phyloP scores from a whole-genome alignment of 2,113 vertebrate genomes.

The Morone saxatilis region DNA sequence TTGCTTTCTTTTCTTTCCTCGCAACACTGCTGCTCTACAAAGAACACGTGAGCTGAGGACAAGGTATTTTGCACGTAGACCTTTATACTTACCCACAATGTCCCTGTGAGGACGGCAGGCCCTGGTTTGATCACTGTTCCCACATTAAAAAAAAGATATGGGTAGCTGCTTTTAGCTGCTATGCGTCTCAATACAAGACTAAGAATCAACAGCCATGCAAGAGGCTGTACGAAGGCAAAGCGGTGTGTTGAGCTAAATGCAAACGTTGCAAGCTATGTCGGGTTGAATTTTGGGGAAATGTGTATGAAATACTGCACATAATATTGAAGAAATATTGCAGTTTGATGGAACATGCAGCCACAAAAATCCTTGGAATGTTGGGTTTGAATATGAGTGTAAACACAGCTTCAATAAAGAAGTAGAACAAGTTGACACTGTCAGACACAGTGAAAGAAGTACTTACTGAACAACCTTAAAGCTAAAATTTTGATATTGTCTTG shows the following conservation, averaged over 20 bases:
- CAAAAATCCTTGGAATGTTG: not conserved
- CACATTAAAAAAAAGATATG: not conserved
- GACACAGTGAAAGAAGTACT: not conserved
- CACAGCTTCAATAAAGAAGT: too few relatives aligned
- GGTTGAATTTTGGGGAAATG: not conserved
- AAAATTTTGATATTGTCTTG: not conserved
- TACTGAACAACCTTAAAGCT: not conserved
- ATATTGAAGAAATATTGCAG: not conserved
- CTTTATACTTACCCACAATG: not conserved
- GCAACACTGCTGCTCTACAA: not conserved
- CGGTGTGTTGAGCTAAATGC: not conserved
- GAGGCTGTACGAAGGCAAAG: not conserved
- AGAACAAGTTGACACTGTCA: not conserved
- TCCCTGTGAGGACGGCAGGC: too few relatives aligned
- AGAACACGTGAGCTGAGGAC: not conserved
- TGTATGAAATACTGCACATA: not conserved
- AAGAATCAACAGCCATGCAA: not conserved
- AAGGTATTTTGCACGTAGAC: not conserved
- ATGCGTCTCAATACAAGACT: not conserved
- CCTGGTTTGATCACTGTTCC: not conserved
- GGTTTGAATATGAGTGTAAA: too few relatives aligned
- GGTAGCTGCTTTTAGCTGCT: not conserved
- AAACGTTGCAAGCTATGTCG: not conserved
- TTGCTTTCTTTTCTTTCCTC: not conserved
- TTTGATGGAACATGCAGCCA: not conserved